phyloP scores from a whole-genome alignment of 2,888 invertebrate genomes.

The Galerucella pusilla region DNA sequence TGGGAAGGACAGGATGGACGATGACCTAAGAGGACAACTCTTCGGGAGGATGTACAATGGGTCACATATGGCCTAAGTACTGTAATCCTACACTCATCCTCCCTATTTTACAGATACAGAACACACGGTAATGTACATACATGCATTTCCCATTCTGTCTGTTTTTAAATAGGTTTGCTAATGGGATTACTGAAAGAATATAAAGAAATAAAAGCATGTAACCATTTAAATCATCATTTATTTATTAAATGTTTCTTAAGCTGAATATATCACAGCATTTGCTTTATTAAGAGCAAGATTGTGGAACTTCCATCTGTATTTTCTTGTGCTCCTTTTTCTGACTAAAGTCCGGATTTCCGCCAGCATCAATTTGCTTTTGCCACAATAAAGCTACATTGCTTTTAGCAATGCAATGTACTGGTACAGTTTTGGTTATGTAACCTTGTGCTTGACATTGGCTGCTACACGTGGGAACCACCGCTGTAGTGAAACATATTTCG shows the following conservation, averaged over 20 bases:
- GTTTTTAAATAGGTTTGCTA: not conserved
- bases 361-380: slow-evolving; percentile 64
- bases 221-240: not conserved
- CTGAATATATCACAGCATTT: not conserved
- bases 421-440: slow-evolving; percentile 63
- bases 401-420: slow-evolving; percentile 64
- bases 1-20: too few species aligned
- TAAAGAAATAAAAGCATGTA: not conserved
- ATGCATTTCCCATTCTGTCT: not conserved
- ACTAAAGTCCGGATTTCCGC: slow-evolving; percentile 67
- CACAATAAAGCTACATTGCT: slow-evolving; percentile 55
- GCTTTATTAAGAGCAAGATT: slow-evolving; percentile 15
- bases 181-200: not conserved
- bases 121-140: not conserved
- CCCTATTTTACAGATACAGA: too few species aligned
- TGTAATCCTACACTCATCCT: too few species aligned
- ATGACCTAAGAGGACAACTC: too few species aligned
- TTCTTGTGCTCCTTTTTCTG: slow-evolving; percentile 61
- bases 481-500: slow-evolving; percentile 72
- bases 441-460: slow-evolving; percentile 58
- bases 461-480: slow-evolving; percentile 69
- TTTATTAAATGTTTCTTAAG: not conserved
- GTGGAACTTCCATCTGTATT: slow-evolving; percentile 61
- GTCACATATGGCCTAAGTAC: too few species aligned
- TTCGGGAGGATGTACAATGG: too few species aligned